Evolutionary conservation across 2,797 vertebrate species (phyloP), one percentile per base, ranked within the genome.

Genomic region (Mareca penelope): DNA sequence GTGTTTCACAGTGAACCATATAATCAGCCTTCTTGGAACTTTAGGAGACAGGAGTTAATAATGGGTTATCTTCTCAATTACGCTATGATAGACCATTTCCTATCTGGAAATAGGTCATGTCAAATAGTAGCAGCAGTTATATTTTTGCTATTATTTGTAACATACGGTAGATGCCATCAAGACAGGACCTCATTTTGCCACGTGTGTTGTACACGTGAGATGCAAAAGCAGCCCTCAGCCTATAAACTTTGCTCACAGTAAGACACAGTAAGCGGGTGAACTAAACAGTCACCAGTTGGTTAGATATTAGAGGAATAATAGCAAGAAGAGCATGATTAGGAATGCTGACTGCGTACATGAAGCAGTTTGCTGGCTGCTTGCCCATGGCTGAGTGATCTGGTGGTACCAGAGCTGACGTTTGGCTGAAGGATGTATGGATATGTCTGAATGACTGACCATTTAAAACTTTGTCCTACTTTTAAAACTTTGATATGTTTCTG

Each of bases 1-100:
- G 94, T 96, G 91, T 96, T 96, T 94, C 89, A 95, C 75, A 72
- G 88, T 85, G 69, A 95, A 96, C 83, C 94, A 94, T 96, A 94
- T 96, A 96, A 96, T 96, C 95, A 96, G 93, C 83, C 88, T 91
- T 96, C 94, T 95, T 96, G 95, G 95, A 97, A 94, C 80, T 93
- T 96, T 91, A 92, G 77, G 89, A 96, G 91, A 94, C 94, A 93
- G 89, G 64, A 96, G 93, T 96, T 96, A 97, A 96, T 96, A 97
- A 95, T 77, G 95, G 96, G 91, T 96, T 94, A 94, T 96, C 93
- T 93, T 96, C 91, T 90, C 93, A 91, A 95, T 94, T 95, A 92
- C 8, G 11, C 80, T 87, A 82, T 95, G 93, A 90, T 85, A 91
- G 93, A 86, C 95, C 91, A 95, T 95, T 96, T 97, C 91, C 95